phyloP scores from a whole-genome alignment of 2,113 vertebrate species.

The Machaerirhynchus nigripectus region DNA sequence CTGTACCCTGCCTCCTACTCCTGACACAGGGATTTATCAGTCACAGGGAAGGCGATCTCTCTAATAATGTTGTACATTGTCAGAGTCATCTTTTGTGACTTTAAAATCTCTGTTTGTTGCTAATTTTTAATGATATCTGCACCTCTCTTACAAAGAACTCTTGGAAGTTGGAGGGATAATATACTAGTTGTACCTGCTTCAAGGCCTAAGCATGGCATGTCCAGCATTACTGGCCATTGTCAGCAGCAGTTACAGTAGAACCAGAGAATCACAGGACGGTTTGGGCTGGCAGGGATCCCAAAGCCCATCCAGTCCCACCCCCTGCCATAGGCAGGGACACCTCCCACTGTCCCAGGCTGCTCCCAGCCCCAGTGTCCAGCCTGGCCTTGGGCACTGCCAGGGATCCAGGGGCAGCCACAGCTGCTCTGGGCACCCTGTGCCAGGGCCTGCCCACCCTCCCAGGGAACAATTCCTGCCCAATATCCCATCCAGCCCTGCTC shows the following conservation, averaged over 20 bases:
- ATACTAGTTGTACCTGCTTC: accelerated
- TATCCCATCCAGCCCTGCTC: background rate
- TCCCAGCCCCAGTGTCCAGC: background rate
- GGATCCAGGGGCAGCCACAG: background rate
- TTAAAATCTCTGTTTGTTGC: background rate
- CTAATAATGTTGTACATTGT: accelerated
- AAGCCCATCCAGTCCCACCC: accelerated
- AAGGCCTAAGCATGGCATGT: accelerated
- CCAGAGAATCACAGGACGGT: background rate
- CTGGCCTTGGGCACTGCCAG: background rate
- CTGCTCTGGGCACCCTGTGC: background rate
- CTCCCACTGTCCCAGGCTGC: background rate
- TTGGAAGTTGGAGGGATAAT: background rate
- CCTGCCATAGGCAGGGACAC: no score
- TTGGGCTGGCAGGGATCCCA: accelerated
- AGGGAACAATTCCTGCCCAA: background rate
- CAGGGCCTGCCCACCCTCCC: background rate
- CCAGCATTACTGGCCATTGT: accelerated
- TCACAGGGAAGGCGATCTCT: background rate
- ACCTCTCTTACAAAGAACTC: background rate
- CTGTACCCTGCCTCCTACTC: background rate
- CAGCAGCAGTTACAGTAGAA: background rate
- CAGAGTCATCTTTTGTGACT: background rate
- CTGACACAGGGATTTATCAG: background rate
- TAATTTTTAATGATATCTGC: background rate